Evolutionary conservation across 2,888 invertebrate species (phyloP).

Genomic region (Hirudinaria manillensis): DNA sequence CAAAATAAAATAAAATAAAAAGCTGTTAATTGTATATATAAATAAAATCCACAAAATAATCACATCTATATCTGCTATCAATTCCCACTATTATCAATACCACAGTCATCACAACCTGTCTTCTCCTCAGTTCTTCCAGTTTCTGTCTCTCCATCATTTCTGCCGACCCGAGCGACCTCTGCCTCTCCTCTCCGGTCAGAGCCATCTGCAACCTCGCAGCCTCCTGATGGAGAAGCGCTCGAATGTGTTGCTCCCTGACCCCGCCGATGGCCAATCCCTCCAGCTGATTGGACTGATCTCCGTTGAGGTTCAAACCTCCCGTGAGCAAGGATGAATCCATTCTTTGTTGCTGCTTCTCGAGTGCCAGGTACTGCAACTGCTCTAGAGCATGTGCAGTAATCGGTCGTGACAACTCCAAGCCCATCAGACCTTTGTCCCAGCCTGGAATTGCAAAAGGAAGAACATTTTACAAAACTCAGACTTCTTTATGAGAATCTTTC

Average conservation of each 20-base stretch:
- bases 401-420: constrained; percentile 12
- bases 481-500: background rate
- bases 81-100: background rate
- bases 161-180: background rate
- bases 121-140: constrained; percentile 21
- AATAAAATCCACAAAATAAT: background rate
- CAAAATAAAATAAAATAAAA: background rate
- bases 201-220: background rate
- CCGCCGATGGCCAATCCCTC: background rate
- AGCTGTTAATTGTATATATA: background rate
- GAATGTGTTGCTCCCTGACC: constrained; percentile 5
- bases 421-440: constrained; percentile 15
- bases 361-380: constrained; percentile 44
- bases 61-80: background rate
- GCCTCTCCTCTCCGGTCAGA: background rate
- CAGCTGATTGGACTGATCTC: background rate
- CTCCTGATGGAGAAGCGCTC: background rate
- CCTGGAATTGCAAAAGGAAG: background rate
- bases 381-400: constrained; percentile 35
- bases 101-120: constrained; percentile 11
- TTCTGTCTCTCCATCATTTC: constrained; percentile 22
- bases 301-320: background rate
- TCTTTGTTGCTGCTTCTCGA: constrained; percentile 35
- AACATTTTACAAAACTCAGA: background rate
- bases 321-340: background rate